phyloP scores from a whole-genome alignment of 2,888 invertebrate genomes.

The Tholera decimalis region DNA sequence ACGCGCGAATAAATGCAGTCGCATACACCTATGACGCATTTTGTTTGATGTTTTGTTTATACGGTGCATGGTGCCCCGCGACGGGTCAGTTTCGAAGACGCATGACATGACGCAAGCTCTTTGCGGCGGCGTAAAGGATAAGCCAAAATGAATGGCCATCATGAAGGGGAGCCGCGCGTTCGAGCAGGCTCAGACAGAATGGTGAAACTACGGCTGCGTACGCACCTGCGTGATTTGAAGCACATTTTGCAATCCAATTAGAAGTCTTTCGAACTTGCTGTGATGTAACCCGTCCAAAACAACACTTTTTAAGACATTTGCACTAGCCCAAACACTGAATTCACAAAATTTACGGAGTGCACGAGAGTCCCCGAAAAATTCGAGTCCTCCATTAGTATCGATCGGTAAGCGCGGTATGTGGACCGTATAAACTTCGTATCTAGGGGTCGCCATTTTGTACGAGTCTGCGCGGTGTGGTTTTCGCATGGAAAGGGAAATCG shows the following conservation, averaged over 20 bases:
- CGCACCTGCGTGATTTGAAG: slow-evolving; percentile 97
- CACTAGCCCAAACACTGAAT: slow-evolving; percentile 85
- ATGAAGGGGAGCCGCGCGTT: slow-evolving; percentile 92
- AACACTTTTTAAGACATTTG: slow-evolving; percentile 88
- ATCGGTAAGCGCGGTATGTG: slow-evolving; percentile 91
- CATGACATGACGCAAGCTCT: slow-evolving; percentile 90
- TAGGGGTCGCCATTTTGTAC: slow-evolving; percentile 93
- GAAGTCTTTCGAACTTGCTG: slow-evolving; percentile 84
- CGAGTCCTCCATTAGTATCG: slow-evolving; percentile 92
- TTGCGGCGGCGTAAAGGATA: slow-evolving; percentile 91
- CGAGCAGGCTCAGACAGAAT: slow-evolving; percentile 97
- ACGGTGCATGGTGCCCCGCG: slow-evolving; percentile 81
- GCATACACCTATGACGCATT: slow-evolving; percentile 75
- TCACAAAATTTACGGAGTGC: slow-evolving; percentile 84
- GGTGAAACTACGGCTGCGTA: slow-evolving; percentile 98
- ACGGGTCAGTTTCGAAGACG: slow-evolving; percentile 85
- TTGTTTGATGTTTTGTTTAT: slow-evolving; percentile 84
- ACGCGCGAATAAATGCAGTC: slow-evolving; percentile 53
- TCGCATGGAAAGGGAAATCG: slow-evolving; percentile 89
- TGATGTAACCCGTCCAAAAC: slow-evolving; percentile 89
- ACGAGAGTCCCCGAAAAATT: slow-evolving; percentile 88
- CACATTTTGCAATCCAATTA: slow-evolving; percentile 88
- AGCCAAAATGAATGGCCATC: slow-evolving; percentile 91
- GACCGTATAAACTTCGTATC: slow-evolving; percentile 88
- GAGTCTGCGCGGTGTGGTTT: slow-evolving; percentile 93